phyloP scores from a whole-genome alignment of 2,888 invertebrate genomes.

The Morpho achilles region DNA sequence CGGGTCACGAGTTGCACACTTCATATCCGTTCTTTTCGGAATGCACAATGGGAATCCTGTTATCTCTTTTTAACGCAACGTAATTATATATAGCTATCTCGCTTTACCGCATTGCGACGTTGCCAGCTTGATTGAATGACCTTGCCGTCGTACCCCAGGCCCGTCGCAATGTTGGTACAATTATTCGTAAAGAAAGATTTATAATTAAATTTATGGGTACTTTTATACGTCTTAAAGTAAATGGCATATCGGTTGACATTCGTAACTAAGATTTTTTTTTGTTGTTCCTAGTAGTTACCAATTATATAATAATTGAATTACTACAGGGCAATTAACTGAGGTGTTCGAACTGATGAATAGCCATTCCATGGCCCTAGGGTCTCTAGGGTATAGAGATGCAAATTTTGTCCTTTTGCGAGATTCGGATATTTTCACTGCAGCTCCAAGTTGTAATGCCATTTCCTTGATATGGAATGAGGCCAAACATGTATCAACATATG shows the following conservation, averaged over 20 bases:
- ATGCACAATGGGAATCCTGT: constrained; percentile 60
- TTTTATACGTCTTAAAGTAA: constrained; percentile 23
- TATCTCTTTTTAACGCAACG: constrained; percentile 42
- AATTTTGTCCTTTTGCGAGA: no score
- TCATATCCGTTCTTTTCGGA: constrained; percentile 69
- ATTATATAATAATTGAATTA: no score
- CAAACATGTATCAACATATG: no score
- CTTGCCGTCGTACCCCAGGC: constrained; percentile 56
- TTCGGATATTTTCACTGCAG: no score
- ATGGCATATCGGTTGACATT: neutral
- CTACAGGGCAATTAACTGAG: no score
- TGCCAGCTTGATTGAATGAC: constrained; percentile 61
- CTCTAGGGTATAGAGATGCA: no score
- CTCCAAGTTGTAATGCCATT: no score
- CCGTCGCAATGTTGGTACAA: constrained; percentile 49
- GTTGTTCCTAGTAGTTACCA: no score
- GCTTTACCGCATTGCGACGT: constrained; percentile 46
- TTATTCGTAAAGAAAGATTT: constrained; percentile 30
- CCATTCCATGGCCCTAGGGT: no score
- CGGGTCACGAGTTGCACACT: constrained; percentile 68
- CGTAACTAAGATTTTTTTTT: no score
- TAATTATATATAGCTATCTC: constrained; percentile 34
- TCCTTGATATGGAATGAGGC: no score
- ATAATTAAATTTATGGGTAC: constrained; percentile 39
- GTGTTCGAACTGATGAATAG: no score